A percentile compares a stretch with the other conserved stretches of the same genome.
These are phyloP conservation scores for Nephrotoma guestfalica DNA, from an alignment of 2,888 invertebrate species.

Conservation along the genomic window DNA sequence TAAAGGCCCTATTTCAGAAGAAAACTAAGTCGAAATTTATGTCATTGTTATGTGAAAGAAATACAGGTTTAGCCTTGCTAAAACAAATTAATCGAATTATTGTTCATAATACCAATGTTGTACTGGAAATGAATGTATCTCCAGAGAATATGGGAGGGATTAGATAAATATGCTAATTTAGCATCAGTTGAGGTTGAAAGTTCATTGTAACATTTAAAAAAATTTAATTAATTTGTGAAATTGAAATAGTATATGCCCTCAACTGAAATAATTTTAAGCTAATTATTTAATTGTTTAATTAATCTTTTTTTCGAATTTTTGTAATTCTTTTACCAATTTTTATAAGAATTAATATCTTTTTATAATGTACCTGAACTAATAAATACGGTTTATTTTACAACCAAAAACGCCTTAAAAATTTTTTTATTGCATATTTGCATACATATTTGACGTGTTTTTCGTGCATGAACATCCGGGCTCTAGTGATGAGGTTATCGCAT, in stretches of 20 bases:
- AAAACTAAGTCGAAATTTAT: neutral
- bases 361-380: no score
- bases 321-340: no score
- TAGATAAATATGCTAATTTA: neutral
- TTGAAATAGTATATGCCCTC: neutral
- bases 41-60: neutral
- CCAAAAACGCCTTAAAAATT: neutral
- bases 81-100: neutral
- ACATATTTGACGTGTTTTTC: neutral
- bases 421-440: neutral
- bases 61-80: neutral
- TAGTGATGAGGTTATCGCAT: neutral
- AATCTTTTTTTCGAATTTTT: neutral
- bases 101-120: neutral
- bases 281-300: neutral
- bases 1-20: neutral
- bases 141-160: neutral
- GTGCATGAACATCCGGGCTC: neutral
- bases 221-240: neutral
- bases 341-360: neutral
- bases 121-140: neutral
- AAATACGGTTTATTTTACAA: no score
- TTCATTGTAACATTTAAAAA: neutral
- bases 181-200: neutral
- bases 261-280: neutral